phyloP scores from a whole-genome alignment of 2,797 vertebrate species.

The Corythornis leucogaster region DNA sequence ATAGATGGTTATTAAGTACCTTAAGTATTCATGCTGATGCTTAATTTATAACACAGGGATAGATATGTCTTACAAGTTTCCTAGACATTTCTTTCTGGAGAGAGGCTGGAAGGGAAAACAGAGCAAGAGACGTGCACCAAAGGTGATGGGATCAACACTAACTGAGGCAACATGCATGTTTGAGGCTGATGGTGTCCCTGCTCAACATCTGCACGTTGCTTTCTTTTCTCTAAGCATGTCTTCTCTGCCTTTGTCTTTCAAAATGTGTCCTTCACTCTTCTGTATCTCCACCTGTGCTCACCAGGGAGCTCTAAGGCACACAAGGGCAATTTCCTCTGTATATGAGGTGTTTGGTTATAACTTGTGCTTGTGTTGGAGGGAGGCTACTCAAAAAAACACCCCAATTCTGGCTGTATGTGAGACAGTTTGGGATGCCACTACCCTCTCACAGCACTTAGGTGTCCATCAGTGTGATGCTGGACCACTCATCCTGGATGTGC shows the following conservation, averaged over 20 bases:
- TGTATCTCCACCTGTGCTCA: background rate
- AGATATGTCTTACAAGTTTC: background rate
- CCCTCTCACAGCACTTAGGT: background rate
- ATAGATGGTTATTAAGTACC: background rate
- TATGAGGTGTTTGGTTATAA: background rate
- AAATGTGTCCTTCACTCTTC: background rate
- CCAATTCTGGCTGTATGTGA: background rate
- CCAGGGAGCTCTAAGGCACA: background rate
- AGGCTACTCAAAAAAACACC: background rate
- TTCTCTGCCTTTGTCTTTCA: background rate
- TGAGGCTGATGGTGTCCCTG: background rate
- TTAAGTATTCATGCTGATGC: conserved; percentile 37
- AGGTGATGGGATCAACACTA: background rate
- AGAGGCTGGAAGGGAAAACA: conserved; percentile 22
- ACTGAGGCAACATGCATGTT: background rate
- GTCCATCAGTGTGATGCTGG: background rate
- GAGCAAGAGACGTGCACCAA: background rate
- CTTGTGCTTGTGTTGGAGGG: background rate
- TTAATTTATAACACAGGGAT: conserved; percentile 23
- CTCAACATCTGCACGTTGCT: background rate
- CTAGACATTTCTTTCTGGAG: conserved; percentile 23
- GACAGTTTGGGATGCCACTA: background rate
- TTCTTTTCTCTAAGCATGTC: background rate
- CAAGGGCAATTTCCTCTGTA: accelerated
- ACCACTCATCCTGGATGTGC: too few species aligned